Base-by-base conservation (phyloP, 2,113 vertebrate species). In the Solea solea region DNA sequence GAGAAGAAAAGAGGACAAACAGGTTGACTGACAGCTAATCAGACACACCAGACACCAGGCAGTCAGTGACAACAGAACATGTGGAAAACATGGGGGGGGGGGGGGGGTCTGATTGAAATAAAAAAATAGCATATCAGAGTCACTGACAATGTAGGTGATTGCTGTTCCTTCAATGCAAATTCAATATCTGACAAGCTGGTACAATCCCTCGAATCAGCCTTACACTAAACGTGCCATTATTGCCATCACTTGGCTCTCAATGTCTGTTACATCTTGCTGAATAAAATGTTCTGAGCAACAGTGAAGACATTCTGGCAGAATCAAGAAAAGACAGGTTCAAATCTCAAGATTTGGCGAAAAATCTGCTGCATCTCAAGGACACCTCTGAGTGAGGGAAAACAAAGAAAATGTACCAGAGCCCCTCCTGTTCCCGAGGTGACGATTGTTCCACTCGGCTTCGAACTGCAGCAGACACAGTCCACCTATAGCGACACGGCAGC, bases 401-500 rank as follows among this genome's bases (percentile, higher is more conserved):
- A 77, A 56, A 51, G 73, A 63, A 68, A 76, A 50, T 8, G 41
- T 58, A n/a, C 4, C 49, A n/a, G 15, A n/a, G 61, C 67, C 68
- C 79, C 57, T 76, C 67, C 77, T 83, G 78, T 66, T 86, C 52
- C 63, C 16, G 79, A 83, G 84, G 81, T 88, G 88, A 25, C 82
- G 84, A 89, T 88, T 84, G 60, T 86, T 88, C 72, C 76, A 76
- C 69, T 81, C 68, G 16, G 53, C 72, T 69, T 50, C 83, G 78
- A 71, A 80, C 87, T 78, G 86, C 8, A 74, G 28, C 80, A 80
- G 67, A 80, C 80, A 54, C 16, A 61, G 64, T 69, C 69, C 80
- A 81, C 83, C 76, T 62, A 21, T 21, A 65, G 80, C 70, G 79
- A 80, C 77, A 46, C 21, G 15, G 74, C 73, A 54, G 85, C 45